Evolutionary conservation across 2,113 vertebrate genomes (phyloP), one percentile per base, ranked within the genome.

Genomic region (Pseudorectes ferrugineus): DNA sequence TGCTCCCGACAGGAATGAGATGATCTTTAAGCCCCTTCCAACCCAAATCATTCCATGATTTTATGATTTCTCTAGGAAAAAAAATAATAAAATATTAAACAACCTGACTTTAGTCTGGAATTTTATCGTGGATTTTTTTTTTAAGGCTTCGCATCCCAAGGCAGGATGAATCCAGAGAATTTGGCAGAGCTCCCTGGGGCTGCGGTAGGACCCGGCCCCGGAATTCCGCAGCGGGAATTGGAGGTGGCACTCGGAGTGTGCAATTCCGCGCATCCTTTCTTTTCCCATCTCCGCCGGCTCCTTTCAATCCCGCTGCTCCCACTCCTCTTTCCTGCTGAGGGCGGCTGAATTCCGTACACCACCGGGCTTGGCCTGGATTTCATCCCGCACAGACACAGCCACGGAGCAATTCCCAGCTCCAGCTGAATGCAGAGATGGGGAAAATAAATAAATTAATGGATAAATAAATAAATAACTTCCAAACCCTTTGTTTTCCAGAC

Each of bases 241-340:
- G 70, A 88, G 89, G 71, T 16, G 52, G 76, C 84, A 36, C 75
- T 81, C 26, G 3, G 80, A 78, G 57, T 3, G 51, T 8, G 74
- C 74, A 52, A 79, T 85, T 85, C 58, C 49, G 2, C 33, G 8
- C 68, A 70, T 84, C 95, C 75, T 85, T 92, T 90, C 67, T 58
- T 72, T 70, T 57, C 78, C 87, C 88, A 17, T 57, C 92, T 73
- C 75, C 38, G 4, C 92, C 65, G 38, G 91, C 92, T 67, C 91
- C 88, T 89, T 91, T 93, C 95, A 51, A 96, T 93, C 92, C 87
- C n/a, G 75, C 96, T 68, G 89, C 85, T 96, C 93, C 92, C 33
- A 45, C 85, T 61, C 62, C 59, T 74, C 85, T 93, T 92, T 94
- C 89, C 84, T 96, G 95, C 95, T 97, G 95, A 95, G 95, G 92